These are phyloP conservation scores for Pseudochirops corinnae DNA, from an alignment of 2,797 vertebrate species.

Conservation along the genomic window DNA sequence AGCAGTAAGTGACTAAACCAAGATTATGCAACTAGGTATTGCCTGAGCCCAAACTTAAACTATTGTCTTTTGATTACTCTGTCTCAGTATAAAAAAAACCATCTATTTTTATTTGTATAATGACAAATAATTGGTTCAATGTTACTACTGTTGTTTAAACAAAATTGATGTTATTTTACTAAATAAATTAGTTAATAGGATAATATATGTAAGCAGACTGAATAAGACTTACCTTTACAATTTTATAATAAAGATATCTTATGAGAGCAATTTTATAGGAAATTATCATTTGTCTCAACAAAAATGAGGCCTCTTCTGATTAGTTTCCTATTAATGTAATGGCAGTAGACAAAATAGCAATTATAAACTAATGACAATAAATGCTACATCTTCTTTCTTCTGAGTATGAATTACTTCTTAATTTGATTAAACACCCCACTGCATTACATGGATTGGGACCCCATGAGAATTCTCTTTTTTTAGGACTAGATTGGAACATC, in stretches of 20 bases:
- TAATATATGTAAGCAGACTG: not conserved
- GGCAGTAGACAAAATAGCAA: constrained; percentile 60
- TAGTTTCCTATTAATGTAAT: constrained; percentile 53
- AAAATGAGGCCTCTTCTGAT: constrained; percentile 23
- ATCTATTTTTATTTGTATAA: not conserved
- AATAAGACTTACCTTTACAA: not conserved
- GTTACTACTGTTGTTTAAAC: not conserved
- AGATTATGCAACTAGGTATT: not conserved
- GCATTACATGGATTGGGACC: not conserved
- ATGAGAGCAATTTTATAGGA: not conserved
- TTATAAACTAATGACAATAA: constrained; percentile 60
- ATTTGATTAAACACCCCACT: not conserved
- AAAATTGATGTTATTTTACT: not conserved
- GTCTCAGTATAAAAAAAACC: not conserved
- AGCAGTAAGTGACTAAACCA: not conserved
- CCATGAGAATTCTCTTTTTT: not conserved
- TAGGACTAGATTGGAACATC: not conserved
- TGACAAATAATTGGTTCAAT: not conserved
- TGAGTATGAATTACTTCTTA: not conserved
- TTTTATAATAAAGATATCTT: not conserved
- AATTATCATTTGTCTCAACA: not conserved
- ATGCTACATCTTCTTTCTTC: not conserved
- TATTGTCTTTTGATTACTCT: not conserved
- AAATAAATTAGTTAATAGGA: not conserved
- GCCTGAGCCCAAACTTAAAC: not conserved